Base-by-base conservation (phyloP, 2,888 invertebrate species). In the Carcina quercana region DNA sequence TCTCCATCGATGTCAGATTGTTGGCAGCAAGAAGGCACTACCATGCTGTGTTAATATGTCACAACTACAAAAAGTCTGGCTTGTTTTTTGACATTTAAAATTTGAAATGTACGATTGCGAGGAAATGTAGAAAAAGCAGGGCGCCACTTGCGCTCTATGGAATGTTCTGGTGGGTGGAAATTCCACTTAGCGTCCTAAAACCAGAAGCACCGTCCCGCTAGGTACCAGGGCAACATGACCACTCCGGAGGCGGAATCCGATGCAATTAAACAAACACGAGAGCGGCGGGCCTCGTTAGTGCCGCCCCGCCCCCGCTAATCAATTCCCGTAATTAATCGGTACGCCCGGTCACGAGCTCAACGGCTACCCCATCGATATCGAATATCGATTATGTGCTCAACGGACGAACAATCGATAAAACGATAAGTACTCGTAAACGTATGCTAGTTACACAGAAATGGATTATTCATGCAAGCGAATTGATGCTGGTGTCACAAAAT, bases 251-350 rank as follows among this genome's bases (percentile, higher is more conserved):
- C 63, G 68, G 65, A 47, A 50, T 60, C 31, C 38, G 17, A 47
- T 52, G 61, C 65, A 71, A 75, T 75, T 72, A 72, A 72, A 69
- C 74, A 74, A 76, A 78, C 74, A 76, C 63, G 62, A 60, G 52
- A 61, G 47, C 64, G 63, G 64, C 62, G 56, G 58, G 57, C 45
- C 70, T 74, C 70, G 71, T 69, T 69, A 71, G 54, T 50, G 43
- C 34, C 35, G 47, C 52, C 58, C 61, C 73, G 69, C 80, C 79
- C 56, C 53, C 46, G 45, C 68, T 70, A 69, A 75, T 73, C 72
- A 70, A 73, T 70, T 72, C 66, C 53, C 47, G 58, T 74, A 72
- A 76, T 73, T 69, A 73, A 76, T 73, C 68, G 67, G 59, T 61
- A 49, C 46, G 37, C 51, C 40, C 43, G 30, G 40, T 42, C 37